These are phyloP conservation scores for Etheostoma perlongum DNA, from an alignment of 2,797 vertebrate species.

Conservation along the genomic window DNA sequence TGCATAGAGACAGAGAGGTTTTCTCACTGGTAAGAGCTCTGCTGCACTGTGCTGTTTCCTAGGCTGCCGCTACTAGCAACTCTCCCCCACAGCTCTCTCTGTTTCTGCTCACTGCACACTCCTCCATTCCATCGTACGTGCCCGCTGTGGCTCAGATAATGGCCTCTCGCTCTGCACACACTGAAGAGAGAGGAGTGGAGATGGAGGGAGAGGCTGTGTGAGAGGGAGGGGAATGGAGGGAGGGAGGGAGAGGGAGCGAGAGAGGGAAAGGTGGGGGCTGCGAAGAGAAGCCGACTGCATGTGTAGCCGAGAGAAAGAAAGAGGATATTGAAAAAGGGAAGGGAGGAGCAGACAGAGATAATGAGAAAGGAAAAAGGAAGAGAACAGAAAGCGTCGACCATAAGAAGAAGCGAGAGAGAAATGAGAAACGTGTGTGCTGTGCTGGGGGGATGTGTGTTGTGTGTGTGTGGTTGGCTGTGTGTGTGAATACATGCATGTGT, in stretches of 20 bases:
- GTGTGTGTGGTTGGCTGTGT: slow-evolving; percentile 58
- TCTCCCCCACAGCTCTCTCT: slow-evolving; percentile 75
- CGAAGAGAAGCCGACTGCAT: slow-evolving; percentile 83
- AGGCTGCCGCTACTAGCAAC: slow-evolving; percentile 71
- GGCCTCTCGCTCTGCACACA: slow-evolving; percentile 87
- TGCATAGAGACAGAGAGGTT: slow-evolving; percentile 56
- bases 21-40: slow-evolving; percentile 72
- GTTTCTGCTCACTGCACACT: slow-evolving; percentile 83
- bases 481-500: slow-evolving; percentile 68
- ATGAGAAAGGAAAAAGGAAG: slow-evolving; percentile 86
- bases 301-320: slow-evolving; percentile 83
- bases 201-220: slow-evolving; percentile 76
- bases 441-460: slow-evolving; percentile 73
- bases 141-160: slow-evolving; percentile 89
- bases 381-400: slow-evolving; percentile 79
- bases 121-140: slow-evolving; percentile 91
- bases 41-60: slow-evolving; percentile 76
- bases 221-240: slow-evolving; percentile 73
- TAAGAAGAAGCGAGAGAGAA: slow-evolving; percentile 77
- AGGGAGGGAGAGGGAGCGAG: slow-evolving; percentile 55
- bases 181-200: slow-evolving; percentile 80
- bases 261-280: slow-evolving; percentile 78
- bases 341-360: slow-evolving; percentile 87
- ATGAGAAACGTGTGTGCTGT: slow-evolving; percentile 73
- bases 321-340: slow-evolving; percentile 87